Percentiles rank a stretch among this genome's conserved stretches.
phyloP scores from a whole-genome alignment of 1,140 invertebrate species.

The Thaumetopoea pityocampa region DNA sequence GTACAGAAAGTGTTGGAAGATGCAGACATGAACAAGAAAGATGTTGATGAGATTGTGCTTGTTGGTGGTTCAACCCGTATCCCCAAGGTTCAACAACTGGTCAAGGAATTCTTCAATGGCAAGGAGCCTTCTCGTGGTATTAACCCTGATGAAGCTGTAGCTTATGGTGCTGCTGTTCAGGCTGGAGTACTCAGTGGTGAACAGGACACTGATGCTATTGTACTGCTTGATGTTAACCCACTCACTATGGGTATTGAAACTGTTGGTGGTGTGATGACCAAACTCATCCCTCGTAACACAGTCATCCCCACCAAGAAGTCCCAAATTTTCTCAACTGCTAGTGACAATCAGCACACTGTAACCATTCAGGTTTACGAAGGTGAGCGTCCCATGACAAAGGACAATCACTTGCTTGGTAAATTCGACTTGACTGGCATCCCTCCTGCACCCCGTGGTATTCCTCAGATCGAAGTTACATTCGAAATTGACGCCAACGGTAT shows the following conservation, averaged over 20 bases:
- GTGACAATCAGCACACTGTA: constrained; percentile 99
- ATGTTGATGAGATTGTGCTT: constrained; percentile 98
- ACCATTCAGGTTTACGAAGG: constrained; percentile 91
- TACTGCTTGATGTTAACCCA: constrained; percentile 98
- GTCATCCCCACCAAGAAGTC: constrained; percentile 99
- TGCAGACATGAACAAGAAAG: constrained; percentile 98
- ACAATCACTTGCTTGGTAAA: constrained; percentile 98
- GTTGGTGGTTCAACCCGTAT: constrained; percentile 99
- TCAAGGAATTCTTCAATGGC: constrained; percentile 99
- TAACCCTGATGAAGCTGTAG: constrained; percentile 98
- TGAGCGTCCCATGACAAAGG: constrained; percentile 99
- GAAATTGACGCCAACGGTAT: constrained; percentile 99
- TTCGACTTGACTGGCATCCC: constrained; percentile 99
- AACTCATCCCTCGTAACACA: constrained; percentile 97
- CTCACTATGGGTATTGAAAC: constrained; percentile 99
- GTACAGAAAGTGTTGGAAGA: constrained; percentile 98
- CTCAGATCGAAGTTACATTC: constrained; percentile 99
- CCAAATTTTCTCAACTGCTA: constrained; percentile 99
- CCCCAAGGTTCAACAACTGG: constrained; percentile 98
- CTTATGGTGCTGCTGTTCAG: constrained; percentile 99
- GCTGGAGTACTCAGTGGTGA: constrained; percentile 93
- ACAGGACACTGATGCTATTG: constrained; percentile 97
- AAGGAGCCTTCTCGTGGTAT: constrained; percentile 98
- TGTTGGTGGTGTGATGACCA: constrained; percentile 99
- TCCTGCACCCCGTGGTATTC: constrained; percentile 97